Conservation (phyloP, 2,888 invertebrate species). For the Mythimna loreyi region DNA sequence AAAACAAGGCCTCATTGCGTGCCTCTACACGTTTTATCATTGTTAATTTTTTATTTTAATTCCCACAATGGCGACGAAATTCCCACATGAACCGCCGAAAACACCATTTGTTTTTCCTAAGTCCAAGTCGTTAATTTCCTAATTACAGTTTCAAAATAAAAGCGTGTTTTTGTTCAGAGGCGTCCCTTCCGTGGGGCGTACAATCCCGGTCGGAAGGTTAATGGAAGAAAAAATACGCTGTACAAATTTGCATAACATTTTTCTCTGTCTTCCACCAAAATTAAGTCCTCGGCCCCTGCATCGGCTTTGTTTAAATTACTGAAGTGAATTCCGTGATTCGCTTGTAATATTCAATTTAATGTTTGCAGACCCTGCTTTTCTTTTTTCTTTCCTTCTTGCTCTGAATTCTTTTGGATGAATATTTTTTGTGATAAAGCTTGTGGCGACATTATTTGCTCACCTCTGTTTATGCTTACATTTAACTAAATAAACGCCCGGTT, state of each 20-base stretch:
- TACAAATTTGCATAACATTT: constrained; percentile 90
- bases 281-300: constrained; percentile 84
- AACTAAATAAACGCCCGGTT: constrained; percentile 50
- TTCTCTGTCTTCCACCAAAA: constrained; percentile 85
- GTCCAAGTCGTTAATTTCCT: constrained; percentile 88
- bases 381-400: constrained; percentile 60
- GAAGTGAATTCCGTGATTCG: constrained; percentile 84
- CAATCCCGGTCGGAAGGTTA: constrained; percentile 84
- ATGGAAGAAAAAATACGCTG: constrained; percentile 89
- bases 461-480: constrained; percentile 57
- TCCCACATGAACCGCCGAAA: constrained; percentile 80
- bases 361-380: constrained; percentile 65
- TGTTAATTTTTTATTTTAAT: constrained; percentile 75
- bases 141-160: constrained; percentile 89
- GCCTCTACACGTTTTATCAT: constrained; percentile 54
- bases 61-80: constrained; percentile 75
- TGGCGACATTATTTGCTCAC: constrained; percentile 55
- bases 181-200: constrained; percentile 77
- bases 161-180: constrained; percentile 83
- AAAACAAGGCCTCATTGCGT: constrained; percentile 39
- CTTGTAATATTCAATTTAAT: constrained; percentile 80
- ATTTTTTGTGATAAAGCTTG: constrained; percentile 59
- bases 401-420: constrained; percentile 63
- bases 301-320: constrained; percentile 88
- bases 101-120: constrained; percentile 84